Evolutionary conservation across 2,888 invertebrate species (phyloP), one percentile per base, ranked within the genome.

Genomic region (Linnaemya tessellans): DNA sequence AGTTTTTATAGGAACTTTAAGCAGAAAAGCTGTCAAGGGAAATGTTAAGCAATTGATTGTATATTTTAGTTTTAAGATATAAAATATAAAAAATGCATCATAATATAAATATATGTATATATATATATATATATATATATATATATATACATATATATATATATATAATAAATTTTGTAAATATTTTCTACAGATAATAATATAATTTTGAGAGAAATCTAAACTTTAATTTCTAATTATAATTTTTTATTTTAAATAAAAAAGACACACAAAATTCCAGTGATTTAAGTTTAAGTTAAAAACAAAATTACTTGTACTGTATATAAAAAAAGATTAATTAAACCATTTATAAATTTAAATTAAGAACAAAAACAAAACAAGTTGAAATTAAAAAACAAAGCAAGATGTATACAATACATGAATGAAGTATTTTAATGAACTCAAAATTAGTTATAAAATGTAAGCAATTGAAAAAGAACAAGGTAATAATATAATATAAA

Each of bases 261-360:
- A n/a, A 79, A 84, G 41, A 83, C 73, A 73, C 67, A 83, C 87
- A 88, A 88, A 88, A 89, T 89, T 90, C 90, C 91, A 90, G 91
- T 91, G 91, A 91, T 91, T 89, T 90, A 88, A 90, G 78, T 84
- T 89, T 91, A 91, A 90, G 91, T 90, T 84, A 87, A 86, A 86
- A 75, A 64, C 51, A 58, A 41, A 41, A 41, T 41, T 8, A n/a
- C 43, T 62, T 25, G 43, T 15, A 70, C 51, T 56, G 41, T 73
- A 25, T 67, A 65, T 51, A 58, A 60, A 80, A 71, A 71, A 4
- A 67, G 58, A 46, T 56, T 25, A 65, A 65, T 25, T 51, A 46
- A 58, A 75, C 43, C 13, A 43, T 2, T 64, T 22, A 62, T n/a
- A 41, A 18, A 68, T 54, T 60, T 43, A 54, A 80, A 43, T 15